These are phyloP conservation scores for Callipepla californica DNA, from an alignment of 2,113 vertebrate genomes.

Conservation along the genomic window DNA sequence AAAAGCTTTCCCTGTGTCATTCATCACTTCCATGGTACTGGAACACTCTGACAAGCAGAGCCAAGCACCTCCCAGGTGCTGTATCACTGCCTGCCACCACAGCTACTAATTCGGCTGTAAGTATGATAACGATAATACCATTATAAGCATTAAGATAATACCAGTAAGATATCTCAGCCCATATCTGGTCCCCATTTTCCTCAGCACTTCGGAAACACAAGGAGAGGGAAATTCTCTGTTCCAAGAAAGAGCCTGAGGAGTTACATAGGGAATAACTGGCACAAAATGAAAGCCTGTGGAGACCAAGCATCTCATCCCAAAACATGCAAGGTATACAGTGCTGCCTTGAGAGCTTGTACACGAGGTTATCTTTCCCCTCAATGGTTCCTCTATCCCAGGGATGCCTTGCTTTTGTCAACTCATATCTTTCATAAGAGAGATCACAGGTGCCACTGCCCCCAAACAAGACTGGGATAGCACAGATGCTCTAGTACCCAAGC, in stretches of 20 bases:
- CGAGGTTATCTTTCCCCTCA: background rate
- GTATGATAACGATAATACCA: background rate
- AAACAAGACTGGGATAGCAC: accelerated
- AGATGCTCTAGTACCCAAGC: background rate
- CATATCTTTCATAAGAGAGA: background rate
- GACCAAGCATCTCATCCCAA: background rate
- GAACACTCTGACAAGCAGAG: slow-evolving; percentile 1
- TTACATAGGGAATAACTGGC: background rate
- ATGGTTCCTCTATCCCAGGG: background rate
- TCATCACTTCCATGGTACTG: background rate
- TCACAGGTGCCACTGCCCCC: background rate
- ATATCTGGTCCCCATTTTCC: background rate
- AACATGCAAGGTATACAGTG: background rate
- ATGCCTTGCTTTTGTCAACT: background rate
- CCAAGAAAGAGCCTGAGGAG: background rate
- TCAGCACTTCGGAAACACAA: background rate
- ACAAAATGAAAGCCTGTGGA: background rate
- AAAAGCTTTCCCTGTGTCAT: background rate
- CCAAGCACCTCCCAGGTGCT: background rate
- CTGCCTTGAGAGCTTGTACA: slow-evolving; percentile 7
- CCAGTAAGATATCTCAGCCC: background rate
- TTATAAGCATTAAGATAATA: background rate
- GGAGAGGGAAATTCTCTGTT: background rate
- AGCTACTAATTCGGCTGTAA: background rate
- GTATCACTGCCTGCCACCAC: background rate